These are phyloP conservation scores for Musca vetustissima DNA, from an alignment of 1,140 invertebrate species.

Conservation along the genomic window DNA sequence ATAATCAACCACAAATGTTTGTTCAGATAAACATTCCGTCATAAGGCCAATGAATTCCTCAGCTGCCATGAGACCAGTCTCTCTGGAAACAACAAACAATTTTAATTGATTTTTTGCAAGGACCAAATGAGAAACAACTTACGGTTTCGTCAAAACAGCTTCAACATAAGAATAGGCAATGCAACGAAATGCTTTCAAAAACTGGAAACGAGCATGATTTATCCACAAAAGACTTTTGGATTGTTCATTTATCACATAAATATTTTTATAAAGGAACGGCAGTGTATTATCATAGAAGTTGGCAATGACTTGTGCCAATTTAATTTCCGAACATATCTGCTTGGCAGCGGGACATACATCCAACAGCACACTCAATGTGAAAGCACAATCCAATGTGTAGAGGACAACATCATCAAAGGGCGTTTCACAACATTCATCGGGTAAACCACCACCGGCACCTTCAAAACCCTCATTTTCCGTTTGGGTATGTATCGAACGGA, in stretches of 20 bases:
- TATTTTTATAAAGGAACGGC: conserved; percentile 64
- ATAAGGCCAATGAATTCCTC: conserved; percentile 63
- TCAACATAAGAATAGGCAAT: conserved; percentile 42
- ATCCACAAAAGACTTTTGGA: conserved; percentile 44
- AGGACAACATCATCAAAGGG: conserved; percentile 70
- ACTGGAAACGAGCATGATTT: conserved; percentile 58
- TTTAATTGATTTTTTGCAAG: too few relatives aligned
- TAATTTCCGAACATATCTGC: conserved; percentile 36
- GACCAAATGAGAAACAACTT: conserved; percentile 16
- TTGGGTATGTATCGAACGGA: conserved; percentile 49
- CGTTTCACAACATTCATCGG: conserved; percentile 42
- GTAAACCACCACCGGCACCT: conserved; percentile 41
- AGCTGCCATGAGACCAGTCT: conserved; percentile 23
- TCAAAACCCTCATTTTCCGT: conserved; percentile 50
- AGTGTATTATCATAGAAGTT: conserved; percentile 67
- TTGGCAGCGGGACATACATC: conserved; percentile 63
- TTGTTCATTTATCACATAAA: conserved; percentile 46
- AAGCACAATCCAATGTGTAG: conserved; percentile 69
- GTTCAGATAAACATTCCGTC: conserved; percentile 65
- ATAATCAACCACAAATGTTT: conserved; percentile 72
- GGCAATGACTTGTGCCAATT: conserved; percentile 59
- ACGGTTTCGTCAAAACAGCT: conserved; percentile 43
- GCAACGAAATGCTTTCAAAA: conserved; percentile 55
- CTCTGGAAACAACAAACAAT: conserved; percentile 28
- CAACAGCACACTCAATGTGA: conserved; percentile 68